These are phyloP conservation scores for Tethya wilhelma DNA, from an alignment of 37 sponge, comb jelly and placozoan species.

Conservation along the genomic window DNA sequence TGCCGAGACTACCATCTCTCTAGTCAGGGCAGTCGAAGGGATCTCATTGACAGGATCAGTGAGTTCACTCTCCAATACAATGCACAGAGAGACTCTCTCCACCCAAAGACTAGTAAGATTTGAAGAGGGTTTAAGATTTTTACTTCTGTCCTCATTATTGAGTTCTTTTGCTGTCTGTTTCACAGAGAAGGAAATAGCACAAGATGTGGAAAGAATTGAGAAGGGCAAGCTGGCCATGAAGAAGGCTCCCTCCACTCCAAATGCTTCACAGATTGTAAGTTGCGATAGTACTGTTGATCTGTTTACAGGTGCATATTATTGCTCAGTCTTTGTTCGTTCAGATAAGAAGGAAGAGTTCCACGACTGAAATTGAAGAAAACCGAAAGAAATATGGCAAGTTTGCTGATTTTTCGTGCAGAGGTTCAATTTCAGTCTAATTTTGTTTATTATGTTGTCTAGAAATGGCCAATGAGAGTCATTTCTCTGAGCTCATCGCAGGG, in stretches of 20 bases:
- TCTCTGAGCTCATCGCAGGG: not conserved
- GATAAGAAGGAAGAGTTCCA: not conserved
- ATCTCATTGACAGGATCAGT: slow-evolving; percentile 22
- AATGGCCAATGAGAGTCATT: not conserved
- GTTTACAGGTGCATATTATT: not conserved
- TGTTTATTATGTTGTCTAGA: not conserved
- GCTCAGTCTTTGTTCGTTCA: not conserved
- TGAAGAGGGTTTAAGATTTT: too few species aligned
- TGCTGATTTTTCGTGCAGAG: not conserved
- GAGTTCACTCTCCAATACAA: slow-evolving; percentile 71
- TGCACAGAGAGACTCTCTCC: slow-evolving; percentile 54
- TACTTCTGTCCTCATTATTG: too few species aligned
- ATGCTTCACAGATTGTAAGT: not conserved
- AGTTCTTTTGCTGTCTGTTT: not conserved
- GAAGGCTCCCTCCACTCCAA: not conserved
- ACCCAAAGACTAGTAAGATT: slow-evolving; percentile 61
- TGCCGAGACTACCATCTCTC: slow-evolving; percentile 50
- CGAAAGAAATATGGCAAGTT: slow-evolving; percentile 3
- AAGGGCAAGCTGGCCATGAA: not conserved
- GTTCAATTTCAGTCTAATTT: not conserved
- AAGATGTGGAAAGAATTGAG: slow-evolving; percentile 32
- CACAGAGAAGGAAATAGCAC: slow-evolving; percentile 37
- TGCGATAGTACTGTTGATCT: not conserved
- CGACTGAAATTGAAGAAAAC: slow-evolving; percentile 12
- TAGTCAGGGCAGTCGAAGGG: slow-evolving; percentile 19